Base-by-base conservation (phyloP, 1,140 invertebrate species). In the Cyphomyrmex costatus region DNA sequence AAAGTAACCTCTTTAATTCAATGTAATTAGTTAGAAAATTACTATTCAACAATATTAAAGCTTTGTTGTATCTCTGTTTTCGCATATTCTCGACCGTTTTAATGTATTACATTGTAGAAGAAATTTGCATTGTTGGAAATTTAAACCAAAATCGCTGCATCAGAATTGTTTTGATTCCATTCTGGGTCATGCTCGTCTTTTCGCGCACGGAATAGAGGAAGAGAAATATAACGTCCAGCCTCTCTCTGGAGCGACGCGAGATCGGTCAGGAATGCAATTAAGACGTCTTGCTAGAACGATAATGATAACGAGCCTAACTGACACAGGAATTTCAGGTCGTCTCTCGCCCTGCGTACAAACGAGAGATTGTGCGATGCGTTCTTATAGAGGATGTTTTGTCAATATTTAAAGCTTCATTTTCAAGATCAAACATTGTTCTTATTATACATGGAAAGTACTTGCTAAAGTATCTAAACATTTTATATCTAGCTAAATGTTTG, bases 211-310 rank as follows among this genome's bases (percentile, higher is more conserved):
- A 53, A 36, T 27, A 21, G 21, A 12, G 21, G 42, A 53, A 58
- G 60, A 82, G 77, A 82, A 63, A 86, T 86, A 58, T 74, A 86
- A 70, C 30, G 49, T 86, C 61, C 46, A 60, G 63, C 21, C 14
- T 86, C 61, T 56, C 36, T 21, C 27, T 76, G 30, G 51, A 60
- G 49, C 63, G 61, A 87, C 68, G 82, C 65, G 85, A 86, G 85
- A 89, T 92, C 87, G 85, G 77, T 27, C 24, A 86, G 87, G 90
- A 92, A 92, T 91, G 90, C 90, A 91, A 91, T 92, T 92, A 92
- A 92, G 89, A 92, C 73, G 89, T 90, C 88, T 66, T 42, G 82
- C 87, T 90, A 89, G 88, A 90, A 91, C 86, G 88, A 85, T 78
- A 92, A 91, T 91, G 91, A 90, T 90, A 90, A 88, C 88, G 90